A percentile compares a stretch with the other conserved stretches of the same genome.
Evolutionary conservation across 2,888 invertebrate species (phyloP).

Genomic region (Leptogaster cylindrica): DNA sequence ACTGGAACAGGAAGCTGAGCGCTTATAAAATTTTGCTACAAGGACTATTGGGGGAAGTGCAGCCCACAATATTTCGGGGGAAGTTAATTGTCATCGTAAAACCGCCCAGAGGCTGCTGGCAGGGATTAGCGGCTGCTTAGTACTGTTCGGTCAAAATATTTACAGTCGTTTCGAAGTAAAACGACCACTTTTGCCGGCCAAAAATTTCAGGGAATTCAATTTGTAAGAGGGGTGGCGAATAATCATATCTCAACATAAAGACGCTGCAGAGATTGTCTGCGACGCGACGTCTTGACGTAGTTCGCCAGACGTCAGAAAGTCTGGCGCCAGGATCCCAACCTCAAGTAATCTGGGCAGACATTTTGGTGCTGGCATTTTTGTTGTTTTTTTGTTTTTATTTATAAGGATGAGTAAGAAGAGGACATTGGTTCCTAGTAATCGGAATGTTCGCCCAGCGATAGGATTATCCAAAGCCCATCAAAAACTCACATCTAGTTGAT

Average conservation of each 20-base stretch:
- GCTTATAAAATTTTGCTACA: slow-evolving; percentile 35
- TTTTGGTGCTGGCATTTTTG: slow-evolving; percentile 4
- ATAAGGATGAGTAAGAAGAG: too few species aligned
- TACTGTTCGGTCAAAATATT: slow-evolving; percentile 23
- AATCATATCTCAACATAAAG: slow-evolving; percentile 22
- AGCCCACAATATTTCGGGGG: slow-evolving; percentile 31
- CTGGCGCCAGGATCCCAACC: slow-evolving; percentile 20
- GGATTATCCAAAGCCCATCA: too few species aligned
- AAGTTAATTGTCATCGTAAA: slow-evolving; percentile 36
- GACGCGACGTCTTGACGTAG: slow-evolving; percentile 9
- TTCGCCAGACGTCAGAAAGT: slow-evolving; percentile 17
- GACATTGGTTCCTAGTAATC: too few species aligned
- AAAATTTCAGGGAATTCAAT: slow-evolving; percentile 35
- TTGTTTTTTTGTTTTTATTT: too few species aligned
- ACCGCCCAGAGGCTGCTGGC: neutral
- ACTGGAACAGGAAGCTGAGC: slow-evolving; percentile 13
- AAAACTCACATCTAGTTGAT: too few species aligned
- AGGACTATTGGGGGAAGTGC: slow-evolving; percentile 21
- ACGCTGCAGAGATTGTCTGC: slow-evolving; percentile 18
- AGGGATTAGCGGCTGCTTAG: neutral
- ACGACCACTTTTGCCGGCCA: neutral
- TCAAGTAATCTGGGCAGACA: neutral
- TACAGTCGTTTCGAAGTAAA: slow-evolving; percentile 4
- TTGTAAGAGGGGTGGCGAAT: slow-evolving; percentile 18
- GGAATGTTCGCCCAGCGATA: too few species aligned